Evolutionary conservation across 2,888 invertebrate genomes (phyloP), one percentile per base, ranked within the genome.

Genomic region (Pollenia angustigena): DNA sequence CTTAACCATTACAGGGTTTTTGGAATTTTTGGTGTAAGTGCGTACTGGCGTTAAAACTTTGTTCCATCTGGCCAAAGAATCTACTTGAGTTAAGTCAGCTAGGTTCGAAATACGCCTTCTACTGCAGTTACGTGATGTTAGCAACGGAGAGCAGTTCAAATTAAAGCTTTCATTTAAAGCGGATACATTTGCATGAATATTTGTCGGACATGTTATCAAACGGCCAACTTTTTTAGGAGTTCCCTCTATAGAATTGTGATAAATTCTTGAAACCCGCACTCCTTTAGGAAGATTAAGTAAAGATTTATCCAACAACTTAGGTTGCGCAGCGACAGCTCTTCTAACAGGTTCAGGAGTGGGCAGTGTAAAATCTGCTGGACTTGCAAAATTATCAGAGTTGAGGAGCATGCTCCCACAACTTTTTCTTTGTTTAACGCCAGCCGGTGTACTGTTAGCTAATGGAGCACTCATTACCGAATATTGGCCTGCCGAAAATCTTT

Each of bases 21-120:
- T 16, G 1, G 56, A 52, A 10, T 88, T 88, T 0, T 90, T 90
- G 0, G 90, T 84, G 48, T 92, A 92, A 0, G 92, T 92, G 10
- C 90, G 90, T 18, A 88, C 46, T 0, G 92, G 90, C 7, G 90
- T 90, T 12, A 90, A 50, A 48, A 89, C 90, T 85, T 90, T 90
- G 14, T 89, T 88, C 90, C 91, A 91, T 8, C 88, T 89, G 0
- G 87, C 81, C 12, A 64, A 74, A 4, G 88, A 83, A n/a, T 44
- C 83, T 0, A 69, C 68, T 1, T 60, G 1, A 42, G 50, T 44
- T 44, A n/a, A 16, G 1, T 1, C 10, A 0, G 0, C 7, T n/a
- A 12, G 2, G 23, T 52, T 42, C 10, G 2, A 0, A 2, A 2
- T 60, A 56, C 50, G 11, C 23, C 2, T 66, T 48, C 7, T 50